phyloP scores from a whole-genome alignment of 2,797 vertebrate genomes.

The Acropternis orthonyx region DNA sequence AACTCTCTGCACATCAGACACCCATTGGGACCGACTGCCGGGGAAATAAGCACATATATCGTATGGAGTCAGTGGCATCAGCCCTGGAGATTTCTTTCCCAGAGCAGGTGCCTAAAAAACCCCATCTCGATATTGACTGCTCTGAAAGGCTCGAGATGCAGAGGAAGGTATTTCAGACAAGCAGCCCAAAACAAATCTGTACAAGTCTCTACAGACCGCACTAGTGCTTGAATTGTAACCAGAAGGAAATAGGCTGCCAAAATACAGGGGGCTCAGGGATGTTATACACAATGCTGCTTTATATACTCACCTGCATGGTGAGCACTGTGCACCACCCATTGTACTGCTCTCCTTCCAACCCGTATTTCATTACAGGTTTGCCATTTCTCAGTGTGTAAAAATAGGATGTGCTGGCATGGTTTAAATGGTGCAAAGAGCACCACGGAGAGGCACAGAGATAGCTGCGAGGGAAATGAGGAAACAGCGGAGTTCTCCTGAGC shows the following conservation, averaged over 20 bases:
- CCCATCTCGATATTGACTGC: background rate
- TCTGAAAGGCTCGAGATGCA: background rate
- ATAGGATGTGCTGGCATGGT: constrained; percentile 7
- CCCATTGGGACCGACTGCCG: background rate
- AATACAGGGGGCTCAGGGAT: background rate
- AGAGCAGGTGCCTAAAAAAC: background rate
- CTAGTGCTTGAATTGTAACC: background rate
- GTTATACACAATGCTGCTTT: background rate
- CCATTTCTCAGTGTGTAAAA: background rate
- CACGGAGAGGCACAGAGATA: background rate
- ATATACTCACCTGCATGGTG: background rate
- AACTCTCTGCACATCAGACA: background rate
- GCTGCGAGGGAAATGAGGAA: background rate
- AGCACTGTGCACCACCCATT: background rate
- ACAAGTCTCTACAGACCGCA: background rate
- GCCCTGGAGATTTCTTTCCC: background rate
- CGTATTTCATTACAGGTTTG: background rate
- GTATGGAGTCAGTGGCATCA: background rate
- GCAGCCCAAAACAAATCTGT: background rate
- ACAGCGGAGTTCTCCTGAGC: background rate
- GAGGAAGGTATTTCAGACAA: background rate
- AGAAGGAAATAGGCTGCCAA: background rate
- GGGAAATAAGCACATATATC: background rate
- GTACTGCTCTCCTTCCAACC: background rate
- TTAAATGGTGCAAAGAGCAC: constrained; percentile 21